A percentile compares a stretch with the other conserved stretches of the same genome.
Evolutionary conservation across 2,888 invertebrate species (phyloP).

Genomic region (Parnassius orleans): DNA sequence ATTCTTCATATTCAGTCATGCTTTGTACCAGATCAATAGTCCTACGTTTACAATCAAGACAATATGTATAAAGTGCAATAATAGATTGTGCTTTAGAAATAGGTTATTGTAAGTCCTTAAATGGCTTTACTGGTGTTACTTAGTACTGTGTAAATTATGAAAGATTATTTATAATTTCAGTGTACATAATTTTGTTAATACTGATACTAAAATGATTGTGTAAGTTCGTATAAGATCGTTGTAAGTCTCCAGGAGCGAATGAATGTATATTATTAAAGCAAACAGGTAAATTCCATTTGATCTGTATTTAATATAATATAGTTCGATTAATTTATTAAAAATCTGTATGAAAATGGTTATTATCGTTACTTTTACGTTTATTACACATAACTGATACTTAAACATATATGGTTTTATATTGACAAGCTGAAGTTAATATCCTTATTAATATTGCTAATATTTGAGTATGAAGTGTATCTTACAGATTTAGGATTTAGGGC

Average conservation of each 20-base stretch:
- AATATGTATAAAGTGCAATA: conserved; percentile 54
- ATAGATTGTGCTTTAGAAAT: conserved; percentile 46
- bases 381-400: conserved; percentile 1
- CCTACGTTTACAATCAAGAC: conserved; percentile 37
- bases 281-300: not conserved
- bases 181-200: conserved; percentile 24
- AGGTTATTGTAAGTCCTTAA: conserved; percentile 28
- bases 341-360: not conserved
- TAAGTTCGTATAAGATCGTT: not conserved
- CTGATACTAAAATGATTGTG: not conserved
- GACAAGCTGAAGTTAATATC: not conserved
- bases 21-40: not conserved
- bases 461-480: not conserved
- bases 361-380: too few species aligned
- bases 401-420: conserved; percentile 15
- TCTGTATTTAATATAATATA: not conserved
- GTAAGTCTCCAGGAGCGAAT: conserved; percentile 2
- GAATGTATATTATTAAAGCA: not conserved
- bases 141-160: conserved; percentile 25
- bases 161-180: conserved; percentile 12
- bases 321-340: conserved; percentile 3
- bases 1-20: not conserved
- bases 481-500: conserved; percentile 10
- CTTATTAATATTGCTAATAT: conserved; percentile 2
- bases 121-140: conserved; percentile 34